Evolutionary conservation across 2,797 vertebrate species (phyloP).

Genomic region (Pangasius mekongensis): DNA sequence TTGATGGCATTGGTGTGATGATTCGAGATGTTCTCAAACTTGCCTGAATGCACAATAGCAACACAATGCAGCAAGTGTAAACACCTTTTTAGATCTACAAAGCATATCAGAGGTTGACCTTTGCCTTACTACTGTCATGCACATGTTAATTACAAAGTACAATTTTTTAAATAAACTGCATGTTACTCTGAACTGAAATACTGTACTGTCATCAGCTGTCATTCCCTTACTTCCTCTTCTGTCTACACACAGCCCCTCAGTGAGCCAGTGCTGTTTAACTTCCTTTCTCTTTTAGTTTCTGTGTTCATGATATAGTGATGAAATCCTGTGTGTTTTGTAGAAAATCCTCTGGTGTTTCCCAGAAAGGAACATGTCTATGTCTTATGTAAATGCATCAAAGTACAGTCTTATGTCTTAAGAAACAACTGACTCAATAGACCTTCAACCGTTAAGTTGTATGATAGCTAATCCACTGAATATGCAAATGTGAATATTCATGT

Average conservation of each 20-base stretch:
- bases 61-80: neutral
- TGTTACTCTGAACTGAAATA: neutral
- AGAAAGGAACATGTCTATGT: neutral
- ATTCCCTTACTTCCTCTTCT: neutral
- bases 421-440: neutral
- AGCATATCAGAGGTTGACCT: neutral
- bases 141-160: neutral
- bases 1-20: slow-evolving; percentile 80
- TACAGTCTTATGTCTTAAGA: neutral
- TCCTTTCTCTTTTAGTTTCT: slow-evolving; percentile 9
- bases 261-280: neutral
- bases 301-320: neutral
- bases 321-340: slow-evolving; percentile 23
- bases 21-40: slow-evolving; percentile 82
- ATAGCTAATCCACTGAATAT: neutral
- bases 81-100: neutral
- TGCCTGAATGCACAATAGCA: slow-evolving; percentile 66
- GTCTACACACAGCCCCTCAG: neutral
- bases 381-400: neutral
- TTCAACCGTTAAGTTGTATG: neutral
- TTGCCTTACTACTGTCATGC: neutral
- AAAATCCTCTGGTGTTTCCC: neutral
- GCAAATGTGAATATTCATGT: neutral
- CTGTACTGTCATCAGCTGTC: neutral
- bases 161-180: neutral